A percentile compares a stretch with the other conserved stretches of the same genome.
Evolutionary conservation across 2,797 vertebrate genomes (phyloP).

Genomic region (Scolopax rusticola): DNA sequence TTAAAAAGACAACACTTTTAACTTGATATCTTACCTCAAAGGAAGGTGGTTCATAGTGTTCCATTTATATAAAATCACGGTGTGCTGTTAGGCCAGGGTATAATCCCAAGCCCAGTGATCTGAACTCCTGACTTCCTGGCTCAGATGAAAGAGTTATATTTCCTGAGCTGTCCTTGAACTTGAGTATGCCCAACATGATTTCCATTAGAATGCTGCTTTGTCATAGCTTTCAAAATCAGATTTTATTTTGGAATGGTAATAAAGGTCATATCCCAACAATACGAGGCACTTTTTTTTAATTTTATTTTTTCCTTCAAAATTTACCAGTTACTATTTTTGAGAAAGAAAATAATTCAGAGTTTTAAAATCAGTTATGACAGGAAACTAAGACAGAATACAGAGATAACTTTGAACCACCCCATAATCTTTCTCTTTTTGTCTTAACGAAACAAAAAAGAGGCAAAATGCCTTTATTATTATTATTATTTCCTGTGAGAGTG

Average conservation of each 20-base stretch:
- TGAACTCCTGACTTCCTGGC: neutral
- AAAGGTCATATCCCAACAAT: neutral
- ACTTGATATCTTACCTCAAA: neutral
- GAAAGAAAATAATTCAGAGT: neutral
- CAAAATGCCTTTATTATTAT: neutral
- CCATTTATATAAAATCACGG: neutral
- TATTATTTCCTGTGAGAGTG: too few relatives aligned
- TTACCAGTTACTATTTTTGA: neutral
- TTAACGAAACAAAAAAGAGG: neutral
- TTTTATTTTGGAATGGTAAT: neutral
- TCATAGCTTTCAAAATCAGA: neutral
- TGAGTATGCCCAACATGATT: neutral
- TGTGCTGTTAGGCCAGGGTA: neutral
- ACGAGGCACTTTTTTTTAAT: neutral
- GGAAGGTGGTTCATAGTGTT: neutral
- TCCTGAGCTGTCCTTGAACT: neutral
- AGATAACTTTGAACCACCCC: neutral
- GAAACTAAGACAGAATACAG: neutral
- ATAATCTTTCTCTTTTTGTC: neutral
- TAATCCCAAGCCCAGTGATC: neutral
- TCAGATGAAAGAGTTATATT: neutral
- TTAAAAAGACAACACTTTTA: neutral
- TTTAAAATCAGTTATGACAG: neutral
- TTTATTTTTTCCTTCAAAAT: neutral
- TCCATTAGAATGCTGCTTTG: neutral